phyloP scores from a whole-genome alignment of 1,140 invertebrate genomes.

The Drosophila obscura region DNA sequence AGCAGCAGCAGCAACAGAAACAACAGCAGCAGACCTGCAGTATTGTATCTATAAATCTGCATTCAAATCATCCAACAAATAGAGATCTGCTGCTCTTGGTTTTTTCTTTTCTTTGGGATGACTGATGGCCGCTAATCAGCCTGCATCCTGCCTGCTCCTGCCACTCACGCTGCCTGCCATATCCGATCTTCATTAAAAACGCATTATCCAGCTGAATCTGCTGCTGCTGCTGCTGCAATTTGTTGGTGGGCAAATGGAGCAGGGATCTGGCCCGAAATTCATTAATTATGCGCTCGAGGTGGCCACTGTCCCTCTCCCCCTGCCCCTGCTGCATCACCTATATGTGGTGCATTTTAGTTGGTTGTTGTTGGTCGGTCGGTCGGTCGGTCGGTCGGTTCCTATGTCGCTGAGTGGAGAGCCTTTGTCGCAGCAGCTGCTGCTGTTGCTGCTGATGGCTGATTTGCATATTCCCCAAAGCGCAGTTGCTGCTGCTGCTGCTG shows the following conservation, averaged over 20 bases:
- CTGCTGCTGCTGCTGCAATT: slow-evolving; percentile 34
- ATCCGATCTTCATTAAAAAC: slow-evolving; percentile 56
- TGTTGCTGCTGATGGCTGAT: slow-evolving; percentile 68
- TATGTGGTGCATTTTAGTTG: slow-evolving; percentile 62
- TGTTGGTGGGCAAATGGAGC: slow-evolving; percentile 34
- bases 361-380: slow-evolving; percentile 46
- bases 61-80: too few relatives aligned
- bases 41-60: too few relatives aligned
- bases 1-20: slow-evolving; percentile 18
- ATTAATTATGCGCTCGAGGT: slow-evolving; percentile 62
- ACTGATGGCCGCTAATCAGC: slow-evolving; percentile 31
- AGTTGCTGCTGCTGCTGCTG: slow-evolving; percentile 43
- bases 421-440: slow-evolving; percentile 42
- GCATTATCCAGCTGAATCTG: slow-evolving; percentile 43
- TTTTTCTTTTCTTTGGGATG: too few relatives aligned
- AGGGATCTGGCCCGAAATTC: slow-evolving; percentile 43
- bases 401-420: slow-evolving; percentile 32
- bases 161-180: neutral
- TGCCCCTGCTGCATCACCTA: slow-evolving; percentile 28
- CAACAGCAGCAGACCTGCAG: slow-evolving; percentile 6
- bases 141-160: neutral
- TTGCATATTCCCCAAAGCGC: slow-evolving; percentile 79
- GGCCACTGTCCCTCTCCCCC: neutral
- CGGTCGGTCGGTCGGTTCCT: slow-evolving; percentile 37
- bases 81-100: too few relatives aligned